Evolutionary conservation across 2,888 invertebrate genomes (phyloP), one percentile per base, ranked within the genome.

Genomic region (Aricia artaxerxes): DNA sequence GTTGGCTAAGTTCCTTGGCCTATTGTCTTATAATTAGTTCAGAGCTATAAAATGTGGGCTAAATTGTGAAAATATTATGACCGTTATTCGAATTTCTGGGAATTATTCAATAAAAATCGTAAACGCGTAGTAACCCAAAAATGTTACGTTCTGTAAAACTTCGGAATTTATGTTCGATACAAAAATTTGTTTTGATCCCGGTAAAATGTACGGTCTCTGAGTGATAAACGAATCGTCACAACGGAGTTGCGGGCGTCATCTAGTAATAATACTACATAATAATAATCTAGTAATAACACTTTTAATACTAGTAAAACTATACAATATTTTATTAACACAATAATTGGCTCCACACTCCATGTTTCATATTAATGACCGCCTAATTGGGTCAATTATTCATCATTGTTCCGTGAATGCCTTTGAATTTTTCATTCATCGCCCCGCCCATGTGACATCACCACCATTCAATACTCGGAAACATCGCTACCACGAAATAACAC

Each of bases 11-110:
- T 57, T 5, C 16, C 16, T 11, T 64, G 24, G 11, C 31, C 31
- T 64, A 64, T 69, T 69, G 69, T 69, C 35, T 38, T 38, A 69
- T 69, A 35, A 69, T 69, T 69, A 69, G 35, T 69, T 69, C 69
- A 69, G 38, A 69, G 69, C 69, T 13, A 69, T 69, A 38, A 69
- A 69, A 69, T 69, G 13, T 69, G 69, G 38, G 11, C 35, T 69
- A 69, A 69, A 69, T 35, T 69, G 5, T 38, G 6, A 69, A 69
- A 38, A 69, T 69, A 35, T 69, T 38, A 35, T 16, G 35, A 35
- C 4, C 13, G 11, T 13, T 38, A 69, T 5, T 38, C 35, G 13
- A 69, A 69, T 69, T 69, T 69, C 69, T 38, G 11, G 35, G 13
- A 38, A 69, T 16, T 69, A 13, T 13, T 69, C 13, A 35, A 69